A percentile compares a stretch with the other conserved stretches of the same genome.
phyloP scores from a whole-genome alignment of 1,140 invertebrate genomes.

The Cyclina sinensis region DNA sequence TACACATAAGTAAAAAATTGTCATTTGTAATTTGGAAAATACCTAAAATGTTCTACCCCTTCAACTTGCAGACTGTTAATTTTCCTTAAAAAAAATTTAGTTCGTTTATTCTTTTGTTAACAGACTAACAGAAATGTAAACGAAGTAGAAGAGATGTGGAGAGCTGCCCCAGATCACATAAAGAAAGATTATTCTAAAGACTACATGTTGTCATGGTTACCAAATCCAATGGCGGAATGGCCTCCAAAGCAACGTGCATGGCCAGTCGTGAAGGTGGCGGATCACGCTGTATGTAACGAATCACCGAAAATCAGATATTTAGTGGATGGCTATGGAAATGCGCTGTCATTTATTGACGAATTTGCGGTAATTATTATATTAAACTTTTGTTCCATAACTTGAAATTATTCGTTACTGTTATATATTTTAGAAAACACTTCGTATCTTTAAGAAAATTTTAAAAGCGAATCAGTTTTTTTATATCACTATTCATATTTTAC shows the following conservation, averaged over 20 bases:
- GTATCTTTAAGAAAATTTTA: too few relatives aligned
- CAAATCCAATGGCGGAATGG: neutral
- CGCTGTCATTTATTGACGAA: neutral
- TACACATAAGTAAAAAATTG: too few relatives aligned
- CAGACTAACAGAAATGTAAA: constrained; percentile 2
- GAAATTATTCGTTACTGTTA: too few relatives aligned
- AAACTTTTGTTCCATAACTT: too few relatives aligned
- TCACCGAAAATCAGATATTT: constrained; percentile 19
- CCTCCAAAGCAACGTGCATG: neutral
- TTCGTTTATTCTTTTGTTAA: neutral
- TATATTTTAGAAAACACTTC: too few relatives aligned
- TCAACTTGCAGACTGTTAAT: too few relatives aligned
- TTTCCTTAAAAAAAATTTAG: too few relatives aligned
- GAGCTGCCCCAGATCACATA: neutral
- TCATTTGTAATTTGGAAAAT: too few relatives aligned
- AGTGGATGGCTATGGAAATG: neutral
- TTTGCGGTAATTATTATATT: constrained; percentile 24
- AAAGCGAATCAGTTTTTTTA: too few relatives aligned
- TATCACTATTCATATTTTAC: too few relatives aligned
- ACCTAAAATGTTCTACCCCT: too few relatives aligned
- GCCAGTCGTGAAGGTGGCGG: neutral
- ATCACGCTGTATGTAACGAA: neutral
- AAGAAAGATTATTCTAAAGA: neutral
- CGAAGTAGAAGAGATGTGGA: constrained; percentile 32
- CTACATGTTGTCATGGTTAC: neutral